Percentiles rank a stretch among this genome's conserved stretches.
Evolutionary conservation across 1,140 invertebrate genomes (phyloP).

Genomic region (Dendroctonus ponderosae): DNA sequence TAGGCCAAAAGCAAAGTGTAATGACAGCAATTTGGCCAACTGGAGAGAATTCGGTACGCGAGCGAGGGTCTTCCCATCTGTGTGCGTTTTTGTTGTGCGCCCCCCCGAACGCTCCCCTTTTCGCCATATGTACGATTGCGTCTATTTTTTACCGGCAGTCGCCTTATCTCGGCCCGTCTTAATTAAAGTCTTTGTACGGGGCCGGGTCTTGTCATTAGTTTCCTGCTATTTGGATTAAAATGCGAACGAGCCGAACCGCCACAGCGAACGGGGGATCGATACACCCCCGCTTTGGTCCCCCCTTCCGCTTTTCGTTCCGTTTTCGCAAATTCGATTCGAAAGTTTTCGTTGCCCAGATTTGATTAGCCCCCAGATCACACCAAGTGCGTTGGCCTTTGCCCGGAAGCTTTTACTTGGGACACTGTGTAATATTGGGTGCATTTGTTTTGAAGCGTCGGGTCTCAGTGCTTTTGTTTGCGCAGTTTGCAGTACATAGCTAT

Average conservation of each 20-base stretch:
- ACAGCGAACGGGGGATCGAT: too few relatives aligned
- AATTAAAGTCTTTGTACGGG: slow-evolving; percentile 28
- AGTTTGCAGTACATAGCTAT: too few relatives aligned
- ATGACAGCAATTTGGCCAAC: slow-evolving; percentile 23
- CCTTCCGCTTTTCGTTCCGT: too few relatives aligned
- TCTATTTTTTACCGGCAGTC: slow-evolving; percentile 22
- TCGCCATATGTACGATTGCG: neutral
- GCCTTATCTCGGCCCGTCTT: slow-evolving; percentile 28
- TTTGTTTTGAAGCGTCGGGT: too few relatives aligned
- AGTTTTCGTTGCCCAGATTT: too few relatives aligned
- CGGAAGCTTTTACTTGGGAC: too few relatives aligned
- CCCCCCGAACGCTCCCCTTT: neutral
- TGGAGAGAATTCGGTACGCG: slow-evolving; percentile 6
- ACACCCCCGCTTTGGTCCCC: too few relatives aligned
- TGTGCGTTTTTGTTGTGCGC: slow-evolving; percentile 40
- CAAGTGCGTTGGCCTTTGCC: too few relatives aligned
- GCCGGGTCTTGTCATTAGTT: slow-evolving; percentile 23
- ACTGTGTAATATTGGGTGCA: too few relatives aligned
- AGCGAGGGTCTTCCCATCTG: slow-evolving; percentile 18
- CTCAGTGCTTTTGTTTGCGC: too few relatives aligned
- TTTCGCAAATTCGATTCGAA: too few relatives aligned
- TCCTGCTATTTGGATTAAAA: slow-evolving; percentile 27
- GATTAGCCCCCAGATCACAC: too few relatives aligned
- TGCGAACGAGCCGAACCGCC: neutral
- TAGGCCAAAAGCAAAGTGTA: slow-evolving; percentile 20